phyloP scores from a whole-genome alignment of 2,888 invertebrate genomes.

The Mycalesis mineus region DNA sequence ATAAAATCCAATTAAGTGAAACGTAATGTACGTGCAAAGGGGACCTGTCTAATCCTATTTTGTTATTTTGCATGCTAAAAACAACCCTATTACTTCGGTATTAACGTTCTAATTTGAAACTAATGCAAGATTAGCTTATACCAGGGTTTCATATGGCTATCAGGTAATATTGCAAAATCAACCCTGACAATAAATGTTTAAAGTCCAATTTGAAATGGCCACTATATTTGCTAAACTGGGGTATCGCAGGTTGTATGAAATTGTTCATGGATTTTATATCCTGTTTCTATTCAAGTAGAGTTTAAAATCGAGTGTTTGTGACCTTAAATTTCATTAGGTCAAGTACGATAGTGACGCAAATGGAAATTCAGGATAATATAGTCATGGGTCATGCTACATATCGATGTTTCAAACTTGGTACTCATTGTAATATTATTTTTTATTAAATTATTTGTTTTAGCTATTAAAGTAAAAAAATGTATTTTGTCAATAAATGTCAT shows the following conservation, averaged over 20 bases:
- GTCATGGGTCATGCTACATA: slow-evolving; percentile 26
- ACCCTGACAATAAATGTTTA: not conserved
- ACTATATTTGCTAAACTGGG: not conserved
- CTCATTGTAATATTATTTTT: too few relatives aligned
- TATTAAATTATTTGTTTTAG: too few relatives aligned
- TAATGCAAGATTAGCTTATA: not conserved
- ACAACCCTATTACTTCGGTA: not conserved
- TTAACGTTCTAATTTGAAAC: not conserved
- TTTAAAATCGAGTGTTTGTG: slow-evolving; percentile 19
- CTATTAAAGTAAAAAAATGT: too few relatives aligned
- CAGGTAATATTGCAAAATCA: not conserved
- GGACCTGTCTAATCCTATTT: slow-evolving; percentile 13
- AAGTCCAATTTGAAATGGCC: not conserved
- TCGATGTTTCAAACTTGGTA: slow-evolving; percentile 7
- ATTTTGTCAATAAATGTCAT: too few relatives aligned
- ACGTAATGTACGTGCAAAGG: slow-evolving; percentile 20
- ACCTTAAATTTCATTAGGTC: slow-evolving; percentile 37
- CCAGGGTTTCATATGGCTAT: not conserved
- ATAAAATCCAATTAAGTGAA: slow-evolving; percentile 16
- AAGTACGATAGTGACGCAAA: slow-evolving; percentile 42
- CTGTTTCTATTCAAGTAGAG: not conserved
- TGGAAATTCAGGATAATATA: slow-evolving; percentile 37
- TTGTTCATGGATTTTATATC: slow-evolving; percentile 3
- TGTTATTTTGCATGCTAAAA: not conserved
- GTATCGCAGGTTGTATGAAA: not conserved